Evolutionary conservation across 2,113 vertebrate species (phyloP), one percentile per base, ranked within the genome.

Genomic region (Fukomys damarensis): DNA sequence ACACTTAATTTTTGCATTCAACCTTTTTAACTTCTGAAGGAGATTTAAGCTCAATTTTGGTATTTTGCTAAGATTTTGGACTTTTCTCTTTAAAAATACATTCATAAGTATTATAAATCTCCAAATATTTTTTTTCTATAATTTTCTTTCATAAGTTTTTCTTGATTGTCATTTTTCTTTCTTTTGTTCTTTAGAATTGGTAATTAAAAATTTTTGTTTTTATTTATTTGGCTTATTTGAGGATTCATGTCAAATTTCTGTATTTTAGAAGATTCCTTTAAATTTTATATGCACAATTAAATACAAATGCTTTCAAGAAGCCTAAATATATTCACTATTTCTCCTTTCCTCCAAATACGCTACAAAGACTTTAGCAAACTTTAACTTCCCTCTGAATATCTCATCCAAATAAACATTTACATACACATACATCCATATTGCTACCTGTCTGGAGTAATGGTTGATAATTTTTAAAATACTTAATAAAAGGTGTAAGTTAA

Each of bases 51-150:
- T 92, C 46, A 86, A 24, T 80, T 88, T 87, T 65, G 14, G 30
- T 77, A 20, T 88, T 86, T 91, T 66, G 0, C 16, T 56, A 68
- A 52, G 66, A 38, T 88, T 89, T 72, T 30, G 85, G 13, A 72
- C 1, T 76, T 76, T 91, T 43, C 74, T 66, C 91, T 89, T 93
- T 68, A 70, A 97, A 92, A 54, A n/a, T 85, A 0, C 35, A 43
- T 80, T 84, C 5, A 43, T 82, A 43, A 24, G 77, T 81, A 80
- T 76, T 35, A 5, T n/a, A 88, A 88, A 79, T 82, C 65, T 54
- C 32, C 17, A 61, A 26, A 58, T 56, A 76, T 85, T 95, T 91
- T 79, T 86, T 79, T 83, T 89, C n/a, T 82, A 52, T 38, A 61
- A 26, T 59, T 65, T 77, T 43, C 16, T 89, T 83, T 89, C 74